phyloP scores from a whole-genome alignment of 2,113 vertebrate genomes.

The Vidua chalybeata region DNA sequence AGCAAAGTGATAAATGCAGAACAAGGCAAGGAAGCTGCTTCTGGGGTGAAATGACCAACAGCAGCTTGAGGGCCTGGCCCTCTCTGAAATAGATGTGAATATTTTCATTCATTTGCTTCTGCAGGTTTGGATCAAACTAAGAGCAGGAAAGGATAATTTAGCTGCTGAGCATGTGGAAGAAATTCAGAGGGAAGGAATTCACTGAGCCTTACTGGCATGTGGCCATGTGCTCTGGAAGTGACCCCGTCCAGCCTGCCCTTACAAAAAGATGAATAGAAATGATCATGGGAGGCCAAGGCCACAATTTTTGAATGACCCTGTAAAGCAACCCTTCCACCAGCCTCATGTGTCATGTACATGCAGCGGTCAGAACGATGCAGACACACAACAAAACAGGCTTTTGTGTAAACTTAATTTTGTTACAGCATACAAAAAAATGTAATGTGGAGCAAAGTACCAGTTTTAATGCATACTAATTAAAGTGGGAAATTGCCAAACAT shows the following conservation, averaged over 20 bases:
- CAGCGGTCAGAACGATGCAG: not conserved
- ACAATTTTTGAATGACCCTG: not conserved
- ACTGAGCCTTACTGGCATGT: not conserved
- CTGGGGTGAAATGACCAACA: not conserved
- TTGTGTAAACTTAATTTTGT: not conserved
- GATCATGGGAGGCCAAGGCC: not conserved
- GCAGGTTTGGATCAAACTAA: not conserved
- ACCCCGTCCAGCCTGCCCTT: not conserved
- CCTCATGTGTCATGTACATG: not conserved
- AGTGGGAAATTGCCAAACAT: constrained; percentile 28
- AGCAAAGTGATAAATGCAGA: not conserved
- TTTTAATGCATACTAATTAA: constrained; percentile 36
- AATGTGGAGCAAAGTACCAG: not conserved
- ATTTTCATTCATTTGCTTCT: not conserved
- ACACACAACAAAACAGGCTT: not conserved
- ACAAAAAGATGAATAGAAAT: not conserved
- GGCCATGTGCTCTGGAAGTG: not conserved
- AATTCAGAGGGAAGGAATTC: not conserved
- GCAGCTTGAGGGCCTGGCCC: not conserved
- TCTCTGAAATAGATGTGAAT: not conserved
- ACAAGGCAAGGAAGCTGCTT: not conserved
- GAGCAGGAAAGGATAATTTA: not conserved
- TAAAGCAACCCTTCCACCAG: not conserved
- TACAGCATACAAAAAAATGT: not conserved
- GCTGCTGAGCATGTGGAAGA: fast-evolving